Evolutionary conservation across 2,888 invertebrate species (phyloP).

Genomic region (Ornithoptera alexandrae): DNA sequence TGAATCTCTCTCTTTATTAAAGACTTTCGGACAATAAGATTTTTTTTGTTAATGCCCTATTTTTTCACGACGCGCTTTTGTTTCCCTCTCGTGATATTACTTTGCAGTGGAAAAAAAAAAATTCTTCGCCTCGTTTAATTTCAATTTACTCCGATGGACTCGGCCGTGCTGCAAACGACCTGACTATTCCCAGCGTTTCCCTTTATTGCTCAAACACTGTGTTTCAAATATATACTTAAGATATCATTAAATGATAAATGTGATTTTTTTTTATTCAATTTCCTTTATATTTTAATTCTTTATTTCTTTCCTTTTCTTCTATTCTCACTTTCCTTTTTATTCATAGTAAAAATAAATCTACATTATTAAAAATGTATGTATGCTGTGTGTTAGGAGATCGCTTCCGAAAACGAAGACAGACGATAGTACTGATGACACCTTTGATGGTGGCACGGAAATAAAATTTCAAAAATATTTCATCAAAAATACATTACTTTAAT

Average conservation of each 20-base stretch:
- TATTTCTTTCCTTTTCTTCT: background rate
- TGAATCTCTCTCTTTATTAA: slow-evolving; percentile 29
- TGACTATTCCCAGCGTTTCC: slow-evolving; percentile 6
- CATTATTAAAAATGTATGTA: too few relatives aligned
- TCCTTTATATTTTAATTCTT: background rate
- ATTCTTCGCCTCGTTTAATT: slow-evolving; percentile 26
- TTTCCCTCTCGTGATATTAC: slow-evolving; percentile 25
- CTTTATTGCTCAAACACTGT: slow-evolving; percentile 19
- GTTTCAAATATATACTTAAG: background rate
- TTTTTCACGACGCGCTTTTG: slow-evolving; percentile 26
- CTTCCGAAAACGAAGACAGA: too few relatives aligned
- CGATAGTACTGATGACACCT: too few relatives aligned
- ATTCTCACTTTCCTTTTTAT: background rate
- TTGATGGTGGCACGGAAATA: too few relatives aligned
- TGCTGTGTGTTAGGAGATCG: too few relatives aligned
- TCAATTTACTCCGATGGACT: slow-evolving; percentile 27
- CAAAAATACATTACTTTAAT: too few relatives aligned
- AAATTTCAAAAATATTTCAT: too few relatives aligned
- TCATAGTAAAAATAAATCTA: too few relatives aligned
- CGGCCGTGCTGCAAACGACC: slow-evolving; percentile 26
- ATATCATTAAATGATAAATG: background rate
- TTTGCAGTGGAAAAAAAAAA: slow-evolving; percentile 21
- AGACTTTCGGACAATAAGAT: slow-evolving; percentile 28
- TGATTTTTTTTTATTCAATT: background rate
- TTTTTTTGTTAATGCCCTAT: slow-evolving; percentile 20